A percentile compares a stretch with the other conserved stretches of the same genome.
These are phyloP conservation scores for Eupithecia abbreviata DNA, from an alignment of 2,888 invertebrate genomes.

Conservation along the genomic window DNA sequence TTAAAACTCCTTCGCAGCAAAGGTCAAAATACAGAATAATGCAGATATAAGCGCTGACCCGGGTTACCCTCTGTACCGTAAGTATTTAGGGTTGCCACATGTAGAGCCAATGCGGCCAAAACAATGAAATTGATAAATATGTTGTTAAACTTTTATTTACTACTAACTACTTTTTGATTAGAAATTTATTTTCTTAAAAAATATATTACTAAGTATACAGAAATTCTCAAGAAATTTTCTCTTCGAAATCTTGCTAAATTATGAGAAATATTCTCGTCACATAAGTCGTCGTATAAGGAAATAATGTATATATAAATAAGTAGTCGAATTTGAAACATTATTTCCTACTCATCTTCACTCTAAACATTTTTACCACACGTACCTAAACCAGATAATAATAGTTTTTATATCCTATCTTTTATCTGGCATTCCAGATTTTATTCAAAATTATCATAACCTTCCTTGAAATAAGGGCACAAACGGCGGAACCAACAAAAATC, in stretches of 20 bases:
- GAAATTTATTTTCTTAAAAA: no score
- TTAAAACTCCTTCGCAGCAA: slow-evolving; percentile 6
- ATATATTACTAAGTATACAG: no score
- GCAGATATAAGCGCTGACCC: slow-evolving; percentile 31
- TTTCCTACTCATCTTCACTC: no score
- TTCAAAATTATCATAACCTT: background rate
- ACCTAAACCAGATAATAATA: background rate
- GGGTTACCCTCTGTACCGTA: slow-evolving; percentile 26
- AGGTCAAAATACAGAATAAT: slow-evolving; percentile 27
- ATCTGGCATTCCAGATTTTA: background rate
- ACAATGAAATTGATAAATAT: background rate
- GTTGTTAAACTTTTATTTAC: background rate
- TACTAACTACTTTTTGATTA: no score
- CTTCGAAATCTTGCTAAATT: background rate
- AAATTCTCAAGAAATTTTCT: no score
- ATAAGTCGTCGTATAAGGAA: background rate
- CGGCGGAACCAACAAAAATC: background rate
- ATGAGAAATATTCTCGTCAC: background rate
- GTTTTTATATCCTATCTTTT: background rate
- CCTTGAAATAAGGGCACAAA: background rate
- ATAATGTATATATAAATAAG: no score
- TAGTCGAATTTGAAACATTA: no score
- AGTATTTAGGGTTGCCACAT: slow-evolving; percentile 24
- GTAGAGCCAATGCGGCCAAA: background rate
- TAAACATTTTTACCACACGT: background rate